A percentile compares a stretch with the other conserved stretches of the same genome.
These are phyloP conservation scores for Callaeas wilsoni DNA, from an alignment of 2,113 vertebrate genomes.

Conservation along the genomic window DNA sequence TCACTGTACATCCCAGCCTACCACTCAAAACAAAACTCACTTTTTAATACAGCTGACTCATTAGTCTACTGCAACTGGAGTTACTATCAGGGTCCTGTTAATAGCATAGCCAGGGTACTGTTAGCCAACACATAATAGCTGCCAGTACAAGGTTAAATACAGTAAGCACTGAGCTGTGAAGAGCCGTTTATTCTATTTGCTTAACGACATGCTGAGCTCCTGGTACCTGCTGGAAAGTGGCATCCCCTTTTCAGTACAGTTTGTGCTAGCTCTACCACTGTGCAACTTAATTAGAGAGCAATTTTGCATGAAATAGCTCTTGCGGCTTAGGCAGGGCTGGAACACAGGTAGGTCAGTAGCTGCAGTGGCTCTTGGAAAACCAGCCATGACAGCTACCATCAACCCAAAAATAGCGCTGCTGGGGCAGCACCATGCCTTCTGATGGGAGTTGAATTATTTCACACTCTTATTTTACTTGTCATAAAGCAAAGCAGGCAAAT, in stretches of 20 bases:
- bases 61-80: neutral
- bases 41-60: neutral
- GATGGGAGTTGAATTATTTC: neutral
- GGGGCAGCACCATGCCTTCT: neutral
- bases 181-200: conserved; percentile 29
- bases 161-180: neutral
- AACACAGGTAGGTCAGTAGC: conserved; percentile 17
- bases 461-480: neutral
- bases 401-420: neutral
- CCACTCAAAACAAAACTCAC: neutral
- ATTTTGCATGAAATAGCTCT: conserved; percentile 47
- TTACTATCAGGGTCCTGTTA: neutral
- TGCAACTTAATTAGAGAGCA: conserved; percentile 45
- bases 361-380: neutral
- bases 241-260: conserved; percentile 1
- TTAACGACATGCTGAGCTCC: neutral
- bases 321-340: neutral
- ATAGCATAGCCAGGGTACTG: neutral
- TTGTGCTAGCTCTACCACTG: conserved; percentile 33
- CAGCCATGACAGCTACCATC: neutral
- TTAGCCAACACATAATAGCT: neutral
- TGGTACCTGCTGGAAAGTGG: conserved; percentile 18
- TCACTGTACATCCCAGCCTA: neutral
- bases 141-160: conserved; percentile 19
- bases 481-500: neutral